Base-by-base conservation (phyloP, 2,888 invertebrate genomes). In the Athetis lepigone region DNA sequence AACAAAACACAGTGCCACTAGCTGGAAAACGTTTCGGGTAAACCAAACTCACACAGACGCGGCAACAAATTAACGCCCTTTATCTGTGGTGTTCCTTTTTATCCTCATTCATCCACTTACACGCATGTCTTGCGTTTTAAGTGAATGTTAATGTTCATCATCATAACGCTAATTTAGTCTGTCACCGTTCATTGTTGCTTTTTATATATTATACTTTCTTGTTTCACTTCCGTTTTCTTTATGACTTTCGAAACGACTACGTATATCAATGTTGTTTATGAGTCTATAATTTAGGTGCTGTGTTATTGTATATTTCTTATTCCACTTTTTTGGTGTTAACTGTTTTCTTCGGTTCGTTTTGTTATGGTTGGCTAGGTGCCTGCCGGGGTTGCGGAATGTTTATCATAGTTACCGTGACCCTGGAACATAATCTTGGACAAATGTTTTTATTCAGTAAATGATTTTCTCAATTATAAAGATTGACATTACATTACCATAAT, bases 121-220 rank as follows among this genome's bases (percentile, higher is more conserved):
- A 71, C 61, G 65, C 70, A 60, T 74, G 62, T 72, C 58, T 57
- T 60, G 69, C 43, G 55, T 80, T 82, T 87, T 86, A 87, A 88
- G 83, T 87, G 84, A 84, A 80, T 85, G 86, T 88, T 87, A 88
- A 86, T 87, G 83, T 84, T 85, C 86, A 84, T 84, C 85, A 89
- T 89, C 85, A 85, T 84, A 82, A 77, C 74, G 80, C 82, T 89
- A 88, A 90, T 91, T 86, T 85, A 85, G 80, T 64, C 77, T 82
- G 87, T 84, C 88, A 84, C 63, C 42, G 63, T 63, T 67, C 54
- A 43, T 63, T 77, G 75, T 79, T 79, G 80, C 80, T 77, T 83
- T 66, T 76, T 40, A 37, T 73, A 25, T 46, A 43, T 65, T 61
- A 70, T 71, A 80, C 80, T 81, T 80, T 84, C 83, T 79, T 83